phyloP scores from a whole-genome alignment of 2,888 invertebrate species.

The Monochamus alternatus region DNA sequence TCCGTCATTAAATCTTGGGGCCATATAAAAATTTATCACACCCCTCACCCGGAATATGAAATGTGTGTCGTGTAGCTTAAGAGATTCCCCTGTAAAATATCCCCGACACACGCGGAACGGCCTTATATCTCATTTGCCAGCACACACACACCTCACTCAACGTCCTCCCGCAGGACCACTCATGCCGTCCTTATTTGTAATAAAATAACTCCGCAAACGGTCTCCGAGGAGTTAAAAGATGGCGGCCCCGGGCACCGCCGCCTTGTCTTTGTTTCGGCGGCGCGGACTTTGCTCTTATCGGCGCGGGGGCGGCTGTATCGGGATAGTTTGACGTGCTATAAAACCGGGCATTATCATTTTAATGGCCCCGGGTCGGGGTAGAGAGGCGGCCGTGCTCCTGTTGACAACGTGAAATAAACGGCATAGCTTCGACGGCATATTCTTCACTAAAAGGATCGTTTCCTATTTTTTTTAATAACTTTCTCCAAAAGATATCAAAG shows the following conservation, averaged over 20 bases:
- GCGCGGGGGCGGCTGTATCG: constrained; percentile 56
- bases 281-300: constrained; percentile 47
- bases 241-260: constrained; percentile 65
- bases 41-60: constrained; percentile 34
- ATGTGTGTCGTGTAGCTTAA: constrained; percentile 54
- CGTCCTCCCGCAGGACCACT: constrained; percentile 69
- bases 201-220: constrained; percentile 71
- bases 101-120: constrained; percentile 57
- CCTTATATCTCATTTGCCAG: constrained; percentile 69
- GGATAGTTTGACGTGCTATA: constrained; percentile 66
- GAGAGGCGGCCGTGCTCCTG: too few species aligned
- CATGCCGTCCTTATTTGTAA: constrained; percentile 72
- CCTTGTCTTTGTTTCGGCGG: constrained; percentile 62
- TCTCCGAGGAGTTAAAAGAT: constrained; percentile 69
- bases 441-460: too few species aligned
- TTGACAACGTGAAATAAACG: too few species aligned
- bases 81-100: constrained; percentile 57
- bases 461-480: too few species aligned
- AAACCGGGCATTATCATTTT: constrained; percentile 67
- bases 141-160: constrained; percentile 67
- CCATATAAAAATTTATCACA: constrained; percentile 2
- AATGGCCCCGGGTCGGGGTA: constrained; percentile 53
- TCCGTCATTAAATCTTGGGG: not conserved
- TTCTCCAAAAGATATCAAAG: too few species aligned
- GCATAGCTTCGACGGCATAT: too few species aligned